Conservation (phyloP, 2,888 invertebrate species). For the Deroplatys truncata region DNA sequence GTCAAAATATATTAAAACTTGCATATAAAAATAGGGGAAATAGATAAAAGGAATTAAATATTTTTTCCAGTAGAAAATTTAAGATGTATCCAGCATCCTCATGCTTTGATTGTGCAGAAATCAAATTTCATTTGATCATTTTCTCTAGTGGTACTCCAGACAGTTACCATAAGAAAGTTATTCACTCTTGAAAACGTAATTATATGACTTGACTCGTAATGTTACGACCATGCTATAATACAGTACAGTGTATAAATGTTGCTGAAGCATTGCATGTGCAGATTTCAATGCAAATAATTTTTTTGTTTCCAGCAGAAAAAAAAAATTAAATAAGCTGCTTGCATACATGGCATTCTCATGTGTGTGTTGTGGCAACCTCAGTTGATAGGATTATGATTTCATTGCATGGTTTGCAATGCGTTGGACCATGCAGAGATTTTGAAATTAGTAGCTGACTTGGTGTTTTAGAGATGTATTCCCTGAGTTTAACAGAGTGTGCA, state of each 20-base stretch:
- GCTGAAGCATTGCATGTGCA: slow-evolving; percentile 8
- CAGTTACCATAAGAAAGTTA: too few relatives aligned
- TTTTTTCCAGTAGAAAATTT: too few relatives aligned
- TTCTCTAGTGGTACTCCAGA: too few relatives aligned
- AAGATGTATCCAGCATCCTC: too few relatives aligned
- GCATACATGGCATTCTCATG: background rate
- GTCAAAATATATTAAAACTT: too few relatives aligned
- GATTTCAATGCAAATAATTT: background rate
- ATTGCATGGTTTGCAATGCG: background rate
- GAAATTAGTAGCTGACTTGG: background rate
- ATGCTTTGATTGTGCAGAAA: too few relatives aligned
- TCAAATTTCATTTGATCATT: too few relatives aligned
- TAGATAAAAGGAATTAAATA: too few relatives aligned
- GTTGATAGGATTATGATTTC: too few relatives aligned
- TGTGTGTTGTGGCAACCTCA: background rate
- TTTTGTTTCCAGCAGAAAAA: background rate
- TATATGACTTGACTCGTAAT: background rate
- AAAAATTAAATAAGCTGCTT: background rate
- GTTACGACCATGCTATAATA: slow-evolving; percentile 7
- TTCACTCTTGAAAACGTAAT: background rate
- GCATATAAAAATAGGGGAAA: too few relatives aligned
- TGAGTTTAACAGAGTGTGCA: background rate
- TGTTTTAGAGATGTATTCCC: background rate
- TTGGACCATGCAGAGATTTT: background rate
- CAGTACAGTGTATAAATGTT: slow-evolving; percentile 1